These are phyloP conservation scores for Coccyzus lansbergi DNA, from an alignment of 2,797 vertebrate genomes.

Conservation along the genomic window DNA sequence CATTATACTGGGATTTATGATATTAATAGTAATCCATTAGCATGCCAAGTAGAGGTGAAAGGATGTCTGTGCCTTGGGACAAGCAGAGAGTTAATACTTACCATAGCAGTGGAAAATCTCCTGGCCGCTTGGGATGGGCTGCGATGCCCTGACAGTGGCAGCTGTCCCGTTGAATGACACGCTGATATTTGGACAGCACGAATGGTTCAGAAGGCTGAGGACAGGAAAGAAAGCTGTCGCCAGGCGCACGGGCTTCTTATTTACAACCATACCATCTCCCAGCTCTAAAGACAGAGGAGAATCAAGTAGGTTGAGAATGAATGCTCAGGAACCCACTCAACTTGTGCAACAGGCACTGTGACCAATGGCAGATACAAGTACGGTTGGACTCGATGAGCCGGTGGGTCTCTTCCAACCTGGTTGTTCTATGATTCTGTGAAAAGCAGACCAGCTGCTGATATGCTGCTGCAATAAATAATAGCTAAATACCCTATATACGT, in stretches of 20 bases:
- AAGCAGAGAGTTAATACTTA: slow-evolving; percentile 58
- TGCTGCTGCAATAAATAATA: neutral
- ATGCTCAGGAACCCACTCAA: neutral
- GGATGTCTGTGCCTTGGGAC: neutral
- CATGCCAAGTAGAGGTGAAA: neutral
- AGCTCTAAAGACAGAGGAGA: slow-evolving; percentile 71
- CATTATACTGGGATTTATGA: neutral
- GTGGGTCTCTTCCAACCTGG: no score
- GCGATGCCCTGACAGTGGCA: slow-evolving; percentile 82
- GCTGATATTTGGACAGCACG: slow-evolving; percentile 91
- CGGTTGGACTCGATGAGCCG: no score
- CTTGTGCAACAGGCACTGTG: neutral
- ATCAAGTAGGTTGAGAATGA: neutral
- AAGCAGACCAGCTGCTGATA: neutral
- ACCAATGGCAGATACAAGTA: neutral
- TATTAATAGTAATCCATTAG: neutral
- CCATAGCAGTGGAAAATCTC: slow-evolving; percentile 96
- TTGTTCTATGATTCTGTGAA: no score
- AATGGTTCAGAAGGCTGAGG: slow-evolving; percentile 94
- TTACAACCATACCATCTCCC: slow-evolving; percentile 73
- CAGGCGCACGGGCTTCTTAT: slow-evolving; percentile 82
- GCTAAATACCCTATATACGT: neutral
- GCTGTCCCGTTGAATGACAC: slow-evolving; percentile 81
- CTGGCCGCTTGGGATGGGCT: slow-evolving; percentile 80
- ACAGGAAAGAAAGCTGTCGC: slow-evolving; percentile 91